These are phyloP conservation scores for Tautogolabrus adspersus DNA, from an alignment of 2,113 vertebrate genomes.

Conservation along the genomic window DNA sequence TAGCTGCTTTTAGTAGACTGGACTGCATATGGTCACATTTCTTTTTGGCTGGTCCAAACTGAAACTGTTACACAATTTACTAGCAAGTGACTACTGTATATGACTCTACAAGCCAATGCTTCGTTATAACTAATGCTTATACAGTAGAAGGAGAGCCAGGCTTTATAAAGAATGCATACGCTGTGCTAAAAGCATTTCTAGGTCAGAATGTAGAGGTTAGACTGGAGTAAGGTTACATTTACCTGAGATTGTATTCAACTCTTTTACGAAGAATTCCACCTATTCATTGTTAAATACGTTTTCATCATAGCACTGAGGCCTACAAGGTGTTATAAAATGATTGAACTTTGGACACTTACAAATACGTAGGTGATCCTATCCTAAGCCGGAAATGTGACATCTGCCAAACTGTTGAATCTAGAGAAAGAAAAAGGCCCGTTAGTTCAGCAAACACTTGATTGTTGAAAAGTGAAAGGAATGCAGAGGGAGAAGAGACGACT, in stretches of 20 bases:
- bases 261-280: too few relatives aligned
- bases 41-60: neutral
- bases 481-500: neutral
- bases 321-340: neutral
- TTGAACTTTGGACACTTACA: neutral
- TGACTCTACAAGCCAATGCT: conserved; percentile 11
- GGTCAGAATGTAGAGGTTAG: neutral
- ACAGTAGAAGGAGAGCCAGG: neutral
- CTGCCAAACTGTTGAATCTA: conserved; percentile 19
- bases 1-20: conserved; percentile 13
- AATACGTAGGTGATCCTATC: conserved; percentile 34
- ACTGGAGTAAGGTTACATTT: neutral
- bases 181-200: neutral
- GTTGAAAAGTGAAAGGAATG: conserved; percentile 43
- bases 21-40: conserved; percentile 10
- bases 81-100: conserved; percentile 13
- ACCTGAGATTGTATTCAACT: too few relatives aligned
- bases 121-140: neutral
- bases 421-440: conserved; percentile 61
- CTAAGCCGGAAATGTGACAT: conserved; percentile 53
- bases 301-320: too few relatives aligned
- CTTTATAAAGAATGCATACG: neutral
- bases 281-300: too few relatives aligned
- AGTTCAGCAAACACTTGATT: conserved; percentile 65
- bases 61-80: conserved; percentile 10